Conservation (phyloP, 2,888 invertebrate species). For the Lasioglossum oenotherae region DNA sequence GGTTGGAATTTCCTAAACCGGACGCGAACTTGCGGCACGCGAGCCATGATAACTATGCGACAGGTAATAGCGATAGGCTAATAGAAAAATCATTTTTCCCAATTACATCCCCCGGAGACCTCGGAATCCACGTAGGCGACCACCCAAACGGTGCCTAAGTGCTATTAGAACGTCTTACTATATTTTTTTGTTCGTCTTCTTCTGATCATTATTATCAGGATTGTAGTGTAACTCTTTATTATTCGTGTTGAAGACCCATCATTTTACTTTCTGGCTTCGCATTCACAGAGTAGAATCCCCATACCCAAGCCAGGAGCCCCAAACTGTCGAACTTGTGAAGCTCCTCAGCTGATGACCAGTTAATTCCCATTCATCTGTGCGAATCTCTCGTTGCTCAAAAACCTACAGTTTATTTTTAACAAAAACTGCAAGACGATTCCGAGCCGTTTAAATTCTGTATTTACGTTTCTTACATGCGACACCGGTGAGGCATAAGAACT, state of each 20-base stretch:
- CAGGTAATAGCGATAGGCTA: neutral
- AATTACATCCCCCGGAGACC: neutral
- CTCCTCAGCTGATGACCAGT: neutral
- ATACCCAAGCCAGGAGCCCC: neutral
- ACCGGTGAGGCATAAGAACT: too few relatives aligned
- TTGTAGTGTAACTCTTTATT: neutral
- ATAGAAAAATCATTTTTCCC: conserved; percentile 1
- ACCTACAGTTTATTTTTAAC: too few relatives aligned
- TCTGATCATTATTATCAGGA: neutral
- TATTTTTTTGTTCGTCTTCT: neutral
- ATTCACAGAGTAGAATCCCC: neutral
- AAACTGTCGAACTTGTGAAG: neutral
- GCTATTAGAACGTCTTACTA: neutral
- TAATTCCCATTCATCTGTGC: neutral
- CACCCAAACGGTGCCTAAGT: neutral
- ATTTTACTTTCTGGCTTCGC: too few relatives aligned
- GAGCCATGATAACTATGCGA: neutral
- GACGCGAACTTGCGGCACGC: conserved; percentile 43
- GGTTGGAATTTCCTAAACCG: conserved; percentile 69
- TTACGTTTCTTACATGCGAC: too few relatives aligned
- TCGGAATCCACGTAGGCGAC: neutral
- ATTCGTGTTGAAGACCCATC: neutral
- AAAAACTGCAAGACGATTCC: too few relatives aligned
- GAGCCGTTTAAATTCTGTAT: too few relatives aligned
- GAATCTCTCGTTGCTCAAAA: neutral